Evolutionary conservation across 2,888 invertebrate species (phyloP).

Genomic region (Chaitophorus viminalis): DNA sequence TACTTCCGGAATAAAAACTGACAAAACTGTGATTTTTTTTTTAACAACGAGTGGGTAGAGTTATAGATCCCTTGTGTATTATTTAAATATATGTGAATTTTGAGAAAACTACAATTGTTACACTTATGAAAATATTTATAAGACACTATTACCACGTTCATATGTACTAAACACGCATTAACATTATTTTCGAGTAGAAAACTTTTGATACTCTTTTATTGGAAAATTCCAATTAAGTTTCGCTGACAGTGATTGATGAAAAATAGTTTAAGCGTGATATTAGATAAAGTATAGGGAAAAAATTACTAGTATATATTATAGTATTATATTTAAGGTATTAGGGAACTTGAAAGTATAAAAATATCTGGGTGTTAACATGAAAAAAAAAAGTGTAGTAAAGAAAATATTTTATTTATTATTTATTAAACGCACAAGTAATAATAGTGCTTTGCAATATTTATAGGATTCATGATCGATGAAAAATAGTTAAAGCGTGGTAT

Average conservation of each 20-base stretch:
- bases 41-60: too few species aligned
- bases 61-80: too few species aligned
- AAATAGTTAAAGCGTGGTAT: too few species aligned
- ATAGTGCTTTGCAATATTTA: too few species aligned
- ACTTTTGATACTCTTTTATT: not conserved
- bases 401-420: too few species aligned
- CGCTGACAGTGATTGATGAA: constrained; percentile 28
- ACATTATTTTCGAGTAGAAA: not conserved
- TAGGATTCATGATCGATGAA: too few species aligned
- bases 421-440: too few species aligned
- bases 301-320: not conserved
- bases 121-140: not conserved
- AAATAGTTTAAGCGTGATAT: not conserved
- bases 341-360: not conserved
- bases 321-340: too few species aligned
- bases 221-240: not conserved
- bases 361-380: not conserved
- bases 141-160: not conserved
- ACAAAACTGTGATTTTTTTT: too few species aligned
- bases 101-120: not conserved
- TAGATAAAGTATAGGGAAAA: not conserved
- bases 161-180: not conserved
- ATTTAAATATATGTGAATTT: too few species aligned
- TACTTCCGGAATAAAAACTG: too few species aligned
- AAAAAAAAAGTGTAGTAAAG: too few species aligned